Conservation (phyloP, 2,888 invertebrate genomes). For the Patella caerulea region DNA sequence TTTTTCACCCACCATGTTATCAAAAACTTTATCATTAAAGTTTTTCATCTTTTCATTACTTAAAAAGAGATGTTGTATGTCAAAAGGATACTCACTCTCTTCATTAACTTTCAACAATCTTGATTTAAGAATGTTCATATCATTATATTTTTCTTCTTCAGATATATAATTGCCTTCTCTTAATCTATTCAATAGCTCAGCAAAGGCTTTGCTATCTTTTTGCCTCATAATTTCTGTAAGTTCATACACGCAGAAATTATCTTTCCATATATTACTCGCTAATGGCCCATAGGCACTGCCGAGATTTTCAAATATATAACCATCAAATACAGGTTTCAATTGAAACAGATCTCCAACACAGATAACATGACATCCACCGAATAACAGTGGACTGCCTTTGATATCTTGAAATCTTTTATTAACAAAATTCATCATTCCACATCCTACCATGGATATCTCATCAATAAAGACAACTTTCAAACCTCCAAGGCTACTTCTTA, state of each 20-base stretch:
- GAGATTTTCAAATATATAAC: no score
- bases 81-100: neutral
- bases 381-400: no score
- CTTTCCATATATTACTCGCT: slow-evolving; percentile 13
- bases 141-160: neutral
- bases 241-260: slow-evolving; percentile 36
- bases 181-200: slow-evolving; percentile 41
- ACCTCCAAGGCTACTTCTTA: slow-evolving; percentile 11
- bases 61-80: neutral
- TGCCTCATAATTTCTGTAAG: slow-evolving; percentile 24
- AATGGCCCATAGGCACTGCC: slow-evolving; percentile 23
- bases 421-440: slow-evolving; percentile 28
- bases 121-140: neutral
- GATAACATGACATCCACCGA: no score
- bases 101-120: neutral
- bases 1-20: neutral
- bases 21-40: neutral
- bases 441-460: slow-evolving; percentile 44
- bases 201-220: slow-evolving; percentile 40
- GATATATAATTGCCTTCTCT: slow-evolving; percentile 33
- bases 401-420: slow-evolving; percentile 15
- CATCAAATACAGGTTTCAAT: no score
- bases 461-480: slow-evolving; percentile 37
- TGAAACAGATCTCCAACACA: no score
- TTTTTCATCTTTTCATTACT: neutral